Evolutionary conservation across 1,140 invertebrate genomes (phyloP), one percentile per base, ranked within the genome.

Genomic region (Drosophila paulistorum): DNA sequence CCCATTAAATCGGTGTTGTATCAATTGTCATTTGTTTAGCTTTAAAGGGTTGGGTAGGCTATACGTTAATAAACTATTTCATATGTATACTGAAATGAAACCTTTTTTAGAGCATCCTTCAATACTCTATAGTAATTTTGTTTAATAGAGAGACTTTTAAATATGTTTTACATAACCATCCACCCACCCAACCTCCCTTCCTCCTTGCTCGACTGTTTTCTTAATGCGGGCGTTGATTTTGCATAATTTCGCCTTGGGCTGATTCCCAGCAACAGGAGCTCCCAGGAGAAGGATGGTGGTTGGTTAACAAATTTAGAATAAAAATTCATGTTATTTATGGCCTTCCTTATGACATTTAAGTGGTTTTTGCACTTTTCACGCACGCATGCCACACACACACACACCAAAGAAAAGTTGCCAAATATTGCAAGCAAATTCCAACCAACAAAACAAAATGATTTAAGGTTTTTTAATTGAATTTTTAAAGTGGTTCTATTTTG

Each of bases 381-480:
- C 17, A 74, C 65, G 70, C 83, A 89, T 77, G 74, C 81, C 23
- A 45, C 65, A 59, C 35, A 37, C 1, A 37, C 7, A 37, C 7
- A 37, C 1, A 37, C 7, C 10, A 37, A 37, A 14, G 20, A 64
- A 72, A 69, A 73, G 20, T 73, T 62, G 54, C 48, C 71, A 54
- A 80, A 79, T 71, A 30, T 6, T 30, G 30, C 30, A 30, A 30
- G 6, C 30, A 30, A 30, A 30, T 30, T 64, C 20, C 39, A 51
- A 41, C 37, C 14, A 75, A 64, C 23, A 23, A 23, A 23, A 59
- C 45, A 62, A 62, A 66, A 77, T 89, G 83, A 87, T 87, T 83
- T 87, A 87, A 63, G 57, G 64, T 54, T 55, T 87, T 89, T 89
- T 87, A 87, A 87, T 87, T 87, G 83, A 83, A 87, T 89, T 87